Conservation (phyloP, 2,113 vertebrate species). For the Opisthocomus hoazin region DNA sequence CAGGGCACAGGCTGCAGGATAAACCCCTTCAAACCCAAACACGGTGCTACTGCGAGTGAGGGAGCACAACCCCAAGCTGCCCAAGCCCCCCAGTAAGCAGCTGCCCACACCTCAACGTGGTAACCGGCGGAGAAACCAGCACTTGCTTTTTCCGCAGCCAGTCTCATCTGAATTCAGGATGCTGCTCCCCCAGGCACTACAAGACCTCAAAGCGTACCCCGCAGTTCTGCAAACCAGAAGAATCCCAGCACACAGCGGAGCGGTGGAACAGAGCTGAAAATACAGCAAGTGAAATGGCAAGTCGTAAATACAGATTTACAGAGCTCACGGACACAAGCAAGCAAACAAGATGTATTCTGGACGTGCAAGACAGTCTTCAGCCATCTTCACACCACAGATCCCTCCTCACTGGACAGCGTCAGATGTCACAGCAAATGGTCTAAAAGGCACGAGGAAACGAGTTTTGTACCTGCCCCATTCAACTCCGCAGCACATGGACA, state of each 20-base stretch:
- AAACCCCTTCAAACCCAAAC: neutral
- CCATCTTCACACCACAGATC: neutral
- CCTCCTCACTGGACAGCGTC: neutral
- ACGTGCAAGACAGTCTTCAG: neutral
- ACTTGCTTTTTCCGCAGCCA: neutral
- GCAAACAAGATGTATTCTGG: too few species aligned
- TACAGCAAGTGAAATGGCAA: neutral
- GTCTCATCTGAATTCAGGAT: neutral
- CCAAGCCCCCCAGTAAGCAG: neutral
- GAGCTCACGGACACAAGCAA: neutral
- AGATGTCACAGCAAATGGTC: neutral
- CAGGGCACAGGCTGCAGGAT: too few species aligned
- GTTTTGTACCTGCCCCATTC: neutral
- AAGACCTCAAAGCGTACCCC: neutral
- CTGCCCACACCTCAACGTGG: neutral
- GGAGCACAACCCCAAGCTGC: neutral
- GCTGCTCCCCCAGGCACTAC: rapidly evolving
- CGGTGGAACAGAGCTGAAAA: neutral
- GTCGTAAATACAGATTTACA: neutral
- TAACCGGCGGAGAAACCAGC: neutral
- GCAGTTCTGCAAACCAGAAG: neutral
- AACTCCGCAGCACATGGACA: neutral
- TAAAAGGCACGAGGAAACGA: neutral
- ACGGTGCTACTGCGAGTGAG: neutral
- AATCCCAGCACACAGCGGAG: neutral